Conservation (phyloP, 2,888 invertebrate genomes). For the Agrotis ipsilon region DNA sequence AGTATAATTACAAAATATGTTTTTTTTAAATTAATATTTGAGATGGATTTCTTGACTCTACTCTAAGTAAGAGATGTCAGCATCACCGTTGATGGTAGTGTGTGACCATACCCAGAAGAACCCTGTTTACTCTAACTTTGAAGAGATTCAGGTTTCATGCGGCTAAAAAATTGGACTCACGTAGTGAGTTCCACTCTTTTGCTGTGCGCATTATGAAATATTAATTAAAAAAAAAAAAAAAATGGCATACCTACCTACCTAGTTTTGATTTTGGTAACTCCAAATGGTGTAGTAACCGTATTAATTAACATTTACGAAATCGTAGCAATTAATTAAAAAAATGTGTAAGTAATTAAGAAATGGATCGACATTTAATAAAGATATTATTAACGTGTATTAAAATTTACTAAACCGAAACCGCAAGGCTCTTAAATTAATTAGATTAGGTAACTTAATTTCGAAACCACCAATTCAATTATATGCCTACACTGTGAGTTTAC, state of each 20-base stretch:
- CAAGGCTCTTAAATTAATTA: conserved; percentile 4
- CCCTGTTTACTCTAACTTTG: too few species aligned
- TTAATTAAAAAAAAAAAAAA: neutral
- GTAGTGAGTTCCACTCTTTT: too few species aligned
- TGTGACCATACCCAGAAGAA: too few species aligned
- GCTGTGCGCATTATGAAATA: neutral
- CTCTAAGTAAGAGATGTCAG: too few species aligned
- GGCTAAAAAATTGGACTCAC: too few species aligned
- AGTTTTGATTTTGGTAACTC: neutral
- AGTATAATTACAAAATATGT: too few species aligned
- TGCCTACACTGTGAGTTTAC: neutral
- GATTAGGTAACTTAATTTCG: conserved; percentile 9
- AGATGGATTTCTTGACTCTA: too few species aligned
- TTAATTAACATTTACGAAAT: neutral
- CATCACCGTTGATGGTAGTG: too few species aligned
- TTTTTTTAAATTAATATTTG: too few species aligned
- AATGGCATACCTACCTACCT: neutral
- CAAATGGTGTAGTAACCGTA: neutral
- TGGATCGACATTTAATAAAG: neutral
- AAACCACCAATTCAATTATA: conserved; percentile 11
- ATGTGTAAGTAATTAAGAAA: neutral
- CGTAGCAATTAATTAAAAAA: neutral
- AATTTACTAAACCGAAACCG: neutral
- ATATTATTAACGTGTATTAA: neutral
- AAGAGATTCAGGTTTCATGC: too few species aligned